phyloP scores from a whole-genome alignment of 1,140 invertebrate genomes.

The Antheraea pernyi region DNA sequence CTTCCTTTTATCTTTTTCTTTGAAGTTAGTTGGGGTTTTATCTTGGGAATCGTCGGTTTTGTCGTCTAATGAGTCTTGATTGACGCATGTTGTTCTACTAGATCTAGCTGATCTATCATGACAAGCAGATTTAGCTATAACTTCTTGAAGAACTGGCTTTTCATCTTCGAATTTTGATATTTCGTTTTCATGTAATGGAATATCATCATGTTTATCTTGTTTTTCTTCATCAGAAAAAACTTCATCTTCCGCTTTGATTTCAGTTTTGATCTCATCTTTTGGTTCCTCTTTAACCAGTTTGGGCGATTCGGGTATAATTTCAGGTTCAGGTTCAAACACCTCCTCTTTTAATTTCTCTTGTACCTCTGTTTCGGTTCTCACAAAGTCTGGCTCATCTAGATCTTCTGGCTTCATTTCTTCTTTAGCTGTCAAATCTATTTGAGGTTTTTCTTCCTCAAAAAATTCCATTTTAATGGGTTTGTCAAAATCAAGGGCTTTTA shows the following conservation, averaged over 20 bases:
- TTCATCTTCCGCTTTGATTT: slow-evolving; percentile 29
- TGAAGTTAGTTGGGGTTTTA: slow-evolving; percentile 76
- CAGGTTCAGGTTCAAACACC: slow-evolving; percentile 28
- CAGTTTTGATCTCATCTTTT: slow-evolving; percentile 26
- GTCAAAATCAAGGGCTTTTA: slow-evolving; percentile 29
- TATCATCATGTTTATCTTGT: slow-evolving; percentile 35
- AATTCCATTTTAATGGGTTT: slow-evolving; percentile 45
- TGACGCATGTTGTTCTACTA: slow-evolving; percentile 59
- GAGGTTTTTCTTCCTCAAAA: slow-evolving; percentile 45
- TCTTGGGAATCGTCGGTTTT: slow-evolving; percentile 78
- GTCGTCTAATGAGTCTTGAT: slow-evolving; percentile 62
- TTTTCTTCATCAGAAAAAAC: slow-evolving; percentile 39
- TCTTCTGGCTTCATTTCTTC: slow-evolving; percentile 66
- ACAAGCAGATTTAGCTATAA: slow-evolving; percentile 65
- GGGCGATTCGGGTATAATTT: slow-evolving; percentile 23
- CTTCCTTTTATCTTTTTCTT: slow-evolving; percentile 77
- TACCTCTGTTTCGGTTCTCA: slow-evolving; percentile 47
- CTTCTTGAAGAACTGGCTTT: slow-evolving; percentile 48
- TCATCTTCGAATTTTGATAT: slow-evolving; percentile 43
- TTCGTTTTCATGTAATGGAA: slow-evolving; percentile 23
- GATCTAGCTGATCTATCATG: slow-evolving; percentile 66
- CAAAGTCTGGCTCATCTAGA: slow-evolving; percentile 64
- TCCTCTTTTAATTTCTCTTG: slow-evolving; percentile 32
- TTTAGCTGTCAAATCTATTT: slow-evolving; percentile 64
- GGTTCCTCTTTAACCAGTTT: slow-evolving; percentile 24